Conservation (phyloP, 2,797 vertebrate species). For the Vireo griseus region DNA sequence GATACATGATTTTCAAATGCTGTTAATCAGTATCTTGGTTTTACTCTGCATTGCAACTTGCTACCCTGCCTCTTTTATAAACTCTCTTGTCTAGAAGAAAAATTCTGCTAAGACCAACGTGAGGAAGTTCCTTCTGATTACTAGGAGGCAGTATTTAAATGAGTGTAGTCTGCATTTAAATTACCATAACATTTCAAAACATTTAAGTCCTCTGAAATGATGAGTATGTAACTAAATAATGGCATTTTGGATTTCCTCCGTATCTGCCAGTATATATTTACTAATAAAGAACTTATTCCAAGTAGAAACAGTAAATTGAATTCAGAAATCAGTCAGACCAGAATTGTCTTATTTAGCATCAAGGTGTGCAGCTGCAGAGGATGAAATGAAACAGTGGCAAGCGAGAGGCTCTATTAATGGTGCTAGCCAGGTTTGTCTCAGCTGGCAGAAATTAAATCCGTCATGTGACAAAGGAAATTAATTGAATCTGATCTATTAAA, state of each 20-base stretch:
- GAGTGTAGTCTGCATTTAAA: background rate
- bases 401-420: background rate
- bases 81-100: background rate
- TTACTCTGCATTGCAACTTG: background rate
- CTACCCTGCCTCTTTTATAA: background rate
- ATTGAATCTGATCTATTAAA: background rate
- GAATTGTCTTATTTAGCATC: background rate
- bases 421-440: background rate
- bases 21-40: background rate
- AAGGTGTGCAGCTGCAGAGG: background rate
- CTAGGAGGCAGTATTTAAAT: background rate
- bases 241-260: background rate
- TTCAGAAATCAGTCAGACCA: background rate
- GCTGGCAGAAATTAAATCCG: background rate
- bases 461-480: background rate
- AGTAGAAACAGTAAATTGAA: background rate
- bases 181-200: background rate
- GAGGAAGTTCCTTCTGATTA: background rate
- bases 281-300: background rate
- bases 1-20: background rate
- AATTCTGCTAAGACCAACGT: background rate
- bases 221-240: background rate
- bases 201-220: background rate
- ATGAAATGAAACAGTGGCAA: background rate
- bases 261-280: background rate